Base-by-base conservation (phyloP, 35 echinoderm and acorn worm genomes). In the Amphiura filiformis region DNA sequence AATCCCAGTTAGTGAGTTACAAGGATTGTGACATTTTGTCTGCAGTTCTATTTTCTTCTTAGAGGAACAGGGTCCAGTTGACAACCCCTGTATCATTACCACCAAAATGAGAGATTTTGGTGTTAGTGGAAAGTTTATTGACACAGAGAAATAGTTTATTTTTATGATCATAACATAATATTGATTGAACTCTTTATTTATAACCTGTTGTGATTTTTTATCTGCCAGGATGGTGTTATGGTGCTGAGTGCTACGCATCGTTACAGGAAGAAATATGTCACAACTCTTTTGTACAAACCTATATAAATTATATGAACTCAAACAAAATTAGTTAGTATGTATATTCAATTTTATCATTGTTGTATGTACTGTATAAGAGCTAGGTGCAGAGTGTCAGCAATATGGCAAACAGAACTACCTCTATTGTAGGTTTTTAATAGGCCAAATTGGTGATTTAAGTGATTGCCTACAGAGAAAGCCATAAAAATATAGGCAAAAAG, bases 201-300 rank as follows among this genome's bases (percentile, higher is more conserved):
- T n/a, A n/a, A n/a, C n/a, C n/a, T n/a, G n/a, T n/a, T n/a, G n/a
- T 70, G 61, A 70, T 64, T 86, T n/a, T 90, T 64, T 70, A 33
- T 86, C 83, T 31, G 42, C 18, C 82, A 99, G 96, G 96, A 99
- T 93, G 96, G 96, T 78, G 96, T 99, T 18, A 99, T 99, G 96
- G 96, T 94, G 57, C 86, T 99, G 33, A 99, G 96, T 93, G 96
- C 96, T 64, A 99, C 96, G 32, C 96, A 99, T 88, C 93, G 96
- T n/a, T 99, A 94, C 83, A 81, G 93, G 37, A 99, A 99, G 93
- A 99, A 99, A 86, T 99, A 94, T 78, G 96, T 99, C 64, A 99
- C 96, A 82, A 92, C 93, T 65, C 90, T 99, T 65, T 87, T 99
- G 75, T 99, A 99, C 87, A 99, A 99, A 78, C 96, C 96, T 57